Conservation (phyloP, 2,797 vertebrate genomes). For the Falco novaeseelandiae region DNA sequence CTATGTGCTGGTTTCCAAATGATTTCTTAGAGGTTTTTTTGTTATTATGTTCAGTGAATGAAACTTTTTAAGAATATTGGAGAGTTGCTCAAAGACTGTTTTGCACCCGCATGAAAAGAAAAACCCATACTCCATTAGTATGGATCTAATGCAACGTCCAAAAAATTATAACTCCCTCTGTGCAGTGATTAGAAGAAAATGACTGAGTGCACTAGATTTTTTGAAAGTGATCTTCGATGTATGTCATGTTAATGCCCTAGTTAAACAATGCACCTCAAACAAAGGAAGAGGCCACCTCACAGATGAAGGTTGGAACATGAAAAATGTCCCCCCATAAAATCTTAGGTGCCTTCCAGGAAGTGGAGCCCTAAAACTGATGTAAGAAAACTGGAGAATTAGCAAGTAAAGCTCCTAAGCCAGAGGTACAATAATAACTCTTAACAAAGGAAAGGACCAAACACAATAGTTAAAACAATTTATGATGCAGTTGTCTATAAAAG, state of each 20-base stretch:
- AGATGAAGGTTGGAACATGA: not conserved
- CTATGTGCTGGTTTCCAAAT: not conserved
- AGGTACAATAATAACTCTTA: constrained; percentile 42
- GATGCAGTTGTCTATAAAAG: constrained; percentile 23
- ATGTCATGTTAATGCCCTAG: not conserved
- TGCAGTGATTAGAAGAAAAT: not conserved
- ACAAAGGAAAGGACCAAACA: constrained; percentile 22
- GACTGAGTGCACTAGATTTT: not conserved
- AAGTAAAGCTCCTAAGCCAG: constrained; percentile 1
- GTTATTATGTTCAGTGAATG: not conserved
- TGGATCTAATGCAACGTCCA: not conserved
- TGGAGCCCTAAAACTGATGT: not conserved
- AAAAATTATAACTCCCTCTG: not conserved
- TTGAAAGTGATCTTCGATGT: not conserved
- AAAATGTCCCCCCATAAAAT: not conserved
- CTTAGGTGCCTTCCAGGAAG: not conserved
- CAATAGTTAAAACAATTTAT: constrained; percentile 54
- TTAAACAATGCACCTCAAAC: not conserved
- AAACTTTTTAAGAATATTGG: not conserved
- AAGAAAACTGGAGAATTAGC: not conserved
- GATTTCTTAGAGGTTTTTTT: not conserved
- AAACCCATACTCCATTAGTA: not conserved
- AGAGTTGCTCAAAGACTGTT: not conserved
- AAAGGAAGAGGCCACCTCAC: not conserved
- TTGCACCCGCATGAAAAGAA: not conserved